Evolutionary conservation across 2,888 invertebrate genomes (phyloP), one percentile per base, ranked within the genome.

Genomic region (Acanthosepion esculentum): DNA sequence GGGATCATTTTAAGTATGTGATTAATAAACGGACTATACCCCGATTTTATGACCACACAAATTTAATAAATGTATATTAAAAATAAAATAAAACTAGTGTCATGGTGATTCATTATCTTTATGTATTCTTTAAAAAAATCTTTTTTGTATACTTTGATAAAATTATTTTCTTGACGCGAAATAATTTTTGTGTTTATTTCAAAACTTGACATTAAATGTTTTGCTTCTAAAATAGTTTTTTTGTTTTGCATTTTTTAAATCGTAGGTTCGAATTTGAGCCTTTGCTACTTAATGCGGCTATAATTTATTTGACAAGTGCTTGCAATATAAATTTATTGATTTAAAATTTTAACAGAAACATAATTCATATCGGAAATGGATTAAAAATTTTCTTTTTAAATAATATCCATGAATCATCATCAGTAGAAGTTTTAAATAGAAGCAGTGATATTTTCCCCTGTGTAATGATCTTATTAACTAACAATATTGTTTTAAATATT

Each of bases 1-100:
- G 78, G 78, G 78, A 78, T 78, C 78, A n/a, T n/a, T 78, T 78
- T 78, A 78, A 78, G n/a, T 33, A 78, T n/a, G n/a, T n/a, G 78
- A 78, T 78, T 78, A 15, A n/a, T n/a, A 33, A 78, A 33, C n/a
- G 12, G n/a, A 78, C 10, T 78, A 78, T 33, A 78, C 78, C 78
- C 78, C 78, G 78, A 33, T 78, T 78, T 78, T 33, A 78, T 78
- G n/a, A 33, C 78, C 78, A 78, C n/a, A n/a, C n/a, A 78, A 23
- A 59, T 59, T 18, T 59, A 59, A 59, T 59, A 59, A 23, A 59
- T 59, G 6, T 78, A 15, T 78, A n/a, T 15, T 7, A n/a, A 78
- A 78, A n/a, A 33, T 12, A 78, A 78, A 78, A 78, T 78, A 33
- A 59, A 20, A 41, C 41, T 41, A 20, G 23, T 23, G 20, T 23